Conservation (phyloP, 2,113 vertebrate genomes). For the Rhea americana region DNA sequence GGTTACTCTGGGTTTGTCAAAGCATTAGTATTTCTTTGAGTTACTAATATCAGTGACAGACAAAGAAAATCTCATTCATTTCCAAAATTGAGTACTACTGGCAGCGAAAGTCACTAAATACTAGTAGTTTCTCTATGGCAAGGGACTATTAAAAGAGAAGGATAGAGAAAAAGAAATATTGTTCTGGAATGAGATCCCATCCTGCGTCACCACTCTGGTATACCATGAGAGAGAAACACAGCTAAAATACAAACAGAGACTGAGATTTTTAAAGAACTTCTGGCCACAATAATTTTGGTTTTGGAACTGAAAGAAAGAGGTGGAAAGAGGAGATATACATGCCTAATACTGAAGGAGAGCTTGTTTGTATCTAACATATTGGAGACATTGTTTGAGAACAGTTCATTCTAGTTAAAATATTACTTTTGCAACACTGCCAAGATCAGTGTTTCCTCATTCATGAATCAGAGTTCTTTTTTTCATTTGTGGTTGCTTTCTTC, state of each 20-base stretch:
- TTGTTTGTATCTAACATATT: slow-evolving; percentile 62
- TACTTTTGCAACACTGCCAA: slow-evolving; percentile 75
- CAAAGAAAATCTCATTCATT: slow-evolving; percentile 44
- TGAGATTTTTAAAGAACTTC: background rate
- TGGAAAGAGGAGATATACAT: slow-evolving; percentile 65
- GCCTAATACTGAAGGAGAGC: slow-evolving; percentile 54
- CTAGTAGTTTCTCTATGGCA: background rate
- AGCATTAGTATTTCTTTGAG: slow-evolving; percentile 37
- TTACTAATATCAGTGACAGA: slow-evolving; percentile 41
- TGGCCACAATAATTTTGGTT: slow-evolving; percentile 58
- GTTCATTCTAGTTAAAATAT: slow-evolving; percentile 78
- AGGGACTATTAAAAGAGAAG: slow-evolving; percentile 51
- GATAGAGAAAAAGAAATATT: slow-evolving; percentile 40
- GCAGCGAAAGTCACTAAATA: slow-evolving; percentile 11
- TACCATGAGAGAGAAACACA: slow-evolving; percentile 48
- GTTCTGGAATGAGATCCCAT: background rate
- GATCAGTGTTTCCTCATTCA: slow-evolving; percentile 68
- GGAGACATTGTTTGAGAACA: slow-evolving; percentile 71
- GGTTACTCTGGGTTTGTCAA: slow-evolving; percentile 28
- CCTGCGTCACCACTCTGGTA: slow-evolving; percentile 8
- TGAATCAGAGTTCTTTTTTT: slow-evolving; percentile 72
- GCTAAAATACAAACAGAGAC: slow-evolving; percentile 21
- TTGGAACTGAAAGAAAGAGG: slow-evolving; percentile 60
- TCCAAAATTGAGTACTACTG: slow-evolving; percentile 16
- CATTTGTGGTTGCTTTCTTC: slow-evolving; percentile 74